Base-by-base conservation (phyloP, 2,113 vertebrate species). In the Fulmarus glacialis region DNA sequence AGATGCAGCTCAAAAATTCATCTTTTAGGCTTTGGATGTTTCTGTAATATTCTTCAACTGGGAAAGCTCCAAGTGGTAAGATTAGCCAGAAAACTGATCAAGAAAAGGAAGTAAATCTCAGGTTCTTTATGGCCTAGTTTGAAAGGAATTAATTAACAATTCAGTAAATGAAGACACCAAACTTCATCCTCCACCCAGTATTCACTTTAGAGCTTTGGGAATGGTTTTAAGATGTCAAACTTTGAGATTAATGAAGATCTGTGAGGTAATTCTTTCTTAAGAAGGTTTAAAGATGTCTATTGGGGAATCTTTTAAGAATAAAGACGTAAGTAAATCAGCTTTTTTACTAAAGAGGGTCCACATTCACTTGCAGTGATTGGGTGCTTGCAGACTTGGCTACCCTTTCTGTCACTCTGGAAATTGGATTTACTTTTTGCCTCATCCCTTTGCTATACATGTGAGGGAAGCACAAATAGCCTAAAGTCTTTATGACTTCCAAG, bases 161-260 rank as follows among this genome's bases (percentile, higher is more conserved):
- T 92, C 82, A 87, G 89, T 84, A 94, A 96, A 96, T 96, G 91
- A 97, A 97, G 93, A 94, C 63, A 87, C 87, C 89, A 96, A 97
- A 96, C 36, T 90, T 93, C 27, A 96, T 96, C 87, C 87, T 89
- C 89, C 74, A 88, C 74, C 93, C 91, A 95, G 8, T 64, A 85
- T 89, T 96, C 93, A 79, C 68, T 81, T 90, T 16, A 91, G 85
- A 82, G 88, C 79, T 89, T 94, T 95, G 94, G 94, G 95, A 93
- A 95, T 62, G 82, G 62, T 77, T 82, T 96, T 85, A 93, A 93
- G 58, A 64, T 86, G 75, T 91, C 94, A 96, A 9, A 93, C 50
- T 90, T 90, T 13, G 56, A 88, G 82, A 92, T 87, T 94, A 96
- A 96, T 90, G 91, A 93, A 96, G 92, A 90, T 84, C 53, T 74